Conservation (phyloP, 2,888 invertebrate genomes). For the Myopa testacea region DNA sequence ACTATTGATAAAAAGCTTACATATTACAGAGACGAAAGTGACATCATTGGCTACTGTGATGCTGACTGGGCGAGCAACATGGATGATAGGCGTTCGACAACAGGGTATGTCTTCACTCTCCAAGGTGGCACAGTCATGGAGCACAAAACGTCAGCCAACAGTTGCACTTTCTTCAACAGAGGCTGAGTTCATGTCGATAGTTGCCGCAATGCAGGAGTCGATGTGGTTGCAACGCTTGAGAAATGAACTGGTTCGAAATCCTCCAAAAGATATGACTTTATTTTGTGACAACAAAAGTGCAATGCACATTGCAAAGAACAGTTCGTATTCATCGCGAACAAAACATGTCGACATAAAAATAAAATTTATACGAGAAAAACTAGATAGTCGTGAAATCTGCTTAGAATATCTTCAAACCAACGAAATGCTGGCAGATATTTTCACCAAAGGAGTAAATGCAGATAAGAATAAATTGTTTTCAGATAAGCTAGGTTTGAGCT, state of each 20-base stretch:
- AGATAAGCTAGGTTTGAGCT: too few species aligned
- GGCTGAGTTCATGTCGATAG: constrained; percentile 48
- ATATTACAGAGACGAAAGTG: constrained; percentile 11
- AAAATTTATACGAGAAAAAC: constrained; percentile 42
- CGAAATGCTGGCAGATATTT: constrained; percentile 30
- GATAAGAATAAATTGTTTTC: neutral
- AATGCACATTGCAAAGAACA: constrained; percentile 39
- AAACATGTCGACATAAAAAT: constrained; percentile 45
- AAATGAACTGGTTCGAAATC: constrained; percentile 20
- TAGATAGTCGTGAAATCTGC: constrained; percentile 26
- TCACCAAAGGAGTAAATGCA: constrained; percentile 25
- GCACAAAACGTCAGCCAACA: constrained; percentile 45
- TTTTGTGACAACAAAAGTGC: constrained; percentile 42
- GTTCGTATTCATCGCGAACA: constrained; percentile 40
- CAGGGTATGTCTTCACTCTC: constrained; percentile 20
- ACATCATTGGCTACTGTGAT: constrained; percentile 34
- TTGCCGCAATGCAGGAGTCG: constrained; percentile 45
- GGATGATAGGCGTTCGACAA: constrained; percentile 32
- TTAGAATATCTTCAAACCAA: constrained; percentile 21
- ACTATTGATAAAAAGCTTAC: neutral
- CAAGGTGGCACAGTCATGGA: constrained; percentile 45
- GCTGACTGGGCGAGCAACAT: constrained; percentile 36
- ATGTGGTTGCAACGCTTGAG: constrained; percentile 43
- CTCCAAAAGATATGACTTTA: constrained; percentile 25
- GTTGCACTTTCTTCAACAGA: constrained; percentile 47